Conservation (phyloP, 2,888 invertebrate genomes). For the Odontomyia ornata region DNA sequence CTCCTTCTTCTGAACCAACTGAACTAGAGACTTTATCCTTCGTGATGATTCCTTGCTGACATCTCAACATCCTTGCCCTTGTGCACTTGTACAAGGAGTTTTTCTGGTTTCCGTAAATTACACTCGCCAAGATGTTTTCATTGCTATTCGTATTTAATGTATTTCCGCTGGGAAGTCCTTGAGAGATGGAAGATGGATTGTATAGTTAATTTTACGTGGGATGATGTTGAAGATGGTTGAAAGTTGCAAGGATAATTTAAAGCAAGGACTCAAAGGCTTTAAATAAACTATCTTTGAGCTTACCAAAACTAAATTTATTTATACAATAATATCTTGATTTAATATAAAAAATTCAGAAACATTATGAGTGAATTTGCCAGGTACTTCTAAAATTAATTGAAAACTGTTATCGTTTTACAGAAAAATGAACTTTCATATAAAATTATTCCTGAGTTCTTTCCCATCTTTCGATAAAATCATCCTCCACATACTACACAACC, state of each 20-base stretch:
- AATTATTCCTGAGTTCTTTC: background rate
- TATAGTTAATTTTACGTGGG: too few species aligned
- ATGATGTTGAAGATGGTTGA: too few species aligned
- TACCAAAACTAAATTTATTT: too few species aligned
- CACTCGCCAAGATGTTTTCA: constrained; percentile 1
- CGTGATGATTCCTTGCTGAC: background rate
- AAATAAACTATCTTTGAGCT: too few species aligned
- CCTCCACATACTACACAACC: background rate
- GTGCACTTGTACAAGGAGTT: background rate
- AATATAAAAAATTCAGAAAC: too few species aligned
- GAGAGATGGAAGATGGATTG: too few species aligned
- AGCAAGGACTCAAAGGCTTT: too few species aligned
- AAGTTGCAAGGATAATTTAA: too few species aligned
- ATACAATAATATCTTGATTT: too few species aligned
- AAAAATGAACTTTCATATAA: constrained; percentile 4
- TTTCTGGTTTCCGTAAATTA: background rate
- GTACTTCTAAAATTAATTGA: too few species aligned
- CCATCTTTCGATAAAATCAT: background rate
- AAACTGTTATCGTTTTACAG: background rate
- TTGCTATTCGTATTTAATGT: constrained; percentile 5
- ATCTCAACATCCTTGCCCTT: background rate
- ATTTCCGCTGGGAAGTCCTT: background rate
- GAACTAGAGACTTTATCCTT: too few species aligned
- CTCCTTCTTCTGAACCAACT: background rate
- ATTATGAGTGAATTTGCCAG: too few species aligned